Evolutionary conservation across 2,113 vertebrate species (phyloP).

Genomic region (Bettongia penicillata): DNA sequence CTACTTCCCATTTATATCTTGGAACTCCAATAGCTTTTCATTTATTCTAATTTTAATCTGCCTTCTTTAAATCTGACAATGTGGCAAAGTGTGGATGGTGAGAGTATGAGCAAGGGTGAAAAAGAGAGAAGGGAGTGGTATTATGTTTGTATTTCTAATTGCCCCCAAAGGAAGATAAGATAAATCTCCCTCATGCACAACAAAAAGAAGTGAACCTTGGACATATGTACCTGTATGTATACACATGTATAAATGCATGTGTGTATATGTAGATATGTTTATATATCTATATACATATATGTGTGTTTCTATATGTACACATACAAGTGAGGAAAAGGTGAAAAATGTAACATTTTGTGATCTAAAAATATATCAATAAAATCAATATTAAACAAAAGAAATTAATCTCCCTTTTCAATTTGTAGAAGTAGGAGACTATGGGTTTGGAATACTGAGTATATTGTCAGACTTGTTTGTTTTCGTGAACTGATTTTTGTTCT

Average conservation of each 20-base stretch:
- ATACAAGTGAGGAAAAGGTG: not conserved
- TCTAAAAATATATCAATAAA: not conserved
- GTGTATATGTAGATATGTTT: too few relatives aligned
- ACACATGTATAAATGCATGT: too few relatives aligned
- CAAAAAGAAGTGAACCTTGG: not conserved
- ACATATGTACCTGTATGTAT: too few relatives aligned
- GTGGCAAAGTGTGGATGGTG: not conserved
- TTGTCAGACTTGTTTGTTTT: not conserved
- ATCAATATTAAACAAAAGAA: not conserved
- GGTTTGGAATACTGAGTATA: not conserved
- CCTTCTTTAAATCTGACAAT: not conserved
- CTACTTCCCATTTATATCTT: not conserved
- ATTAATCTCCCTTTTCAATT: not conserved
- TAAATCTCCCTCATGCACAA: not conserved
- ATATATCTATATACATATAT: too few relatives aligned
- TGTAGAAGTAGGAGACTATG: not conserved
- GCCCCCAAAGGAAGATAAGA: not conserved
- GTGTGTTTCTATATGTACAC: too few relatives aligned
- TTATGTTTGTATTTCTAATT: not conserved
- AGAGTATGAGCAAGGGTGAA: not conserved
- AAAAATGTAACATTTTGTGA: not conserved
- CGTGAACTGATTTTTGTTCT: not conserved
- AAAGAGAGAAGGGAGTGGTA: not conserved
- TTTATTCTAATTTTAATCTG: constrained; percentile 5
- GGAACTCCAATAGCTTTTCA: not conserved